Base-by-base conservation (phyloP, 1,140 invertebrate species). In the Macrobrachium rosenbergii region DNA sequence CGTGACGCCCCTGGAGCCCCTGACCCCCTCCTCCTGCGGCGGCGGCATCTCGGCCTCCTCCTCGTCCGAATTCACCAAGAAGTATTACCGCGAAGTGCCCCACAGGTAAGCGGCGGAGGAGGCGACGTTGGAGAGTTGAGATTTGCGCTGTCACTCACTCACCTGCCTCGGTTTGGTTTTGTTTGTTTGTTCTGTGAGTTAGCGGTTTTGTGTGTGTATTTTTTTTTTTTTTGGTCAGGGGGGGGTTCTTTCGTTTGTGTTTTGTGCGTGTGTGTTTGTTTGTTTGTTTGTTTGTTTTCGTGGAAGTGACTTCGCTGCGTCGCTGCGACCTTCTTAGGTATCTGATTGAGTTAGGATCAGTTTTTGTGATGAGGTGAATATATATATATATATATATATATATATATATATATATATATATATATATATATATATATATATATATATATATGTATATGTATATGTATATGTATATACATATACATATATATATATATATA, bases 51-150 rank as follows among this genome's bases (percentile, higher is more conserved):
- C 78, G 0, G 62, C 85, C 23, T 81, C 85, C 3, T 87, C 85
- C 67, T 87, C 85, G 2, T 87, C 78, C 16, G 78, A 81, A 11
- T 81, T 82, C 19, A 43, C n/a, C 52, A 62, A n/a, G 21, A 87
- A 87, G 60, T 87, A 64, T 37, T 82, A 87, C 85, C 67, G 85
- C 5, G 78, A 87, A 43, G 85, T 76, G 7, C 85, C 85, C 10
- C 72, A 82, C 77, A 81, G 85, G 85, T 87, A 21, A 87, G 85
- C n/a, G n/a, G n/a, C n/a, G n/a, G n/a, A n/a, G n/a, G n/a, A n/a
- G n/a, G n/a, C n/a, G n/a, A n/a, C n/a, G n/a, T n/a, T n/a, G n/a
- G n/a, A n/a, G n/a, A n/a, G n/a, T n/a, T n/a, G n/a, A 45, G 10
- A 11, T 72, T 69, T 2, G 6, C 52, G 7, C 12, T 12, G 12